phyloP scores from a whole-genome alignment of 2,797 vertebrate species.

The Fundulus diaphanus region DNA sequence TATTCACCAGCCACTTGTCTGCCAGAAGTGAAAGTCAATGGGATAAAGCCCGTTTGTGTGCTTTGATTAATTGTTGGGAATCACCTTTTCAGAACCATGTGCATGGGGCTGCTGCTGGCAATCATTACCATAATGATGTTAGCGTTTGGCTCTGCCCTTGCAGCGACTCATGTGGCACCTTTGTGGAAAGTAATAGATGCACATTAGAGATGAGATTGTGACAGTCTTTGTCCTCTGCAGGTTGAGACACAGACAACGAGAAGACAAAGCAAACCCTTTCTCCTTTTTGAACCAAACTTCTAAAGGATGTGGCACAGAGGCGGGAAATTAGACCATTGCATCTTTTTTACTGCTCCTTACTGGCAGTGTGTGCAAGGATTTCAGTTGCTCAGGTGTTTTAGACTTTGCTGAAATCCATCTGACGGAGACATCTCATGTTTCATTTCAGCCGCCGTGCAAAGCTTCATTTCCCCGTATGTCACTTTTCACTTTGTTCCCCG shows the following conservation, averaged over 20 bases:
- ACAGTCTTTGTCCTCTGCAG: slow-evolving; percentile 67
- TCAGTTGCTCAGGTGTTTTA: slow-evolving; percentile 31
- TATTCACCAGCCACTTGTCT: slow-evolving; percentile 58
- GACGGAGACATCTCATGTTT: slow-evolving; percentile 73
- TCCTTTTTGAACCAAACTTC: slow-evolving; percentile 12
- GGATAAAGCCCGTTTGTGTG: slow-evolving; percentile 65
- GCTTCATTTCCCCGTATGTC: slow-evolving; percentile 74
- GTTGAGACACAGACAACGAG: slow-evolving; percentile 34
- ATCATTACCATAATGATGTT: slow-evolving; percentile 77
- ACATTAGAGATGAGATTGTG: slow-evolving; percentile 69
- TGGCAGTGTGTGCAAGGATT: slow-evolving; percentile 50
- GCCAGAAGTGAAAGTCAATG: slow-evolving; percentile 63
- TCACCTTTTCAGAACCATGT: slow-evolving; percentile 46
- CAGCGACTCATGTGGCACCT: slow-evolving; percentile 49
- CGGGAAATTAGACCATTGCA: slow-evolving; percentile 24
- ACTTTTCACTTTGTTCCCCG: slow-evolving; percentile 28
- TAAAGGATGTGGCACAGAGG: neutral
- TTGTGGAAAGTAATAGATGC: slow-evolving; percentile 69
- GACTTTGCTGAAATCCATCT: slow-evolving; percentile 64
- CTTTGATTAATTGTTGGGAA: slow-evolving; percentile 71
- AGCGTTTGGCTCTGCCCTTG: slow-evolving; percentile 74
- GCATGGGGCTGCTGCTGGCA: slow-evolving; percentile 47
- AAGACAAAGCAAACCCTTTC: slow-evolving; percentile 15
- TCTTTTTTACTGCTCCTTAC: slow-evolving; percentile 25
- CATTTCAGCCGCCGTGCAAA: slow-evolving; percentile 59